Conservation (phyloP, 1,140 invertebrate genomes). For the Trichogramma pretiosum region DNA sequence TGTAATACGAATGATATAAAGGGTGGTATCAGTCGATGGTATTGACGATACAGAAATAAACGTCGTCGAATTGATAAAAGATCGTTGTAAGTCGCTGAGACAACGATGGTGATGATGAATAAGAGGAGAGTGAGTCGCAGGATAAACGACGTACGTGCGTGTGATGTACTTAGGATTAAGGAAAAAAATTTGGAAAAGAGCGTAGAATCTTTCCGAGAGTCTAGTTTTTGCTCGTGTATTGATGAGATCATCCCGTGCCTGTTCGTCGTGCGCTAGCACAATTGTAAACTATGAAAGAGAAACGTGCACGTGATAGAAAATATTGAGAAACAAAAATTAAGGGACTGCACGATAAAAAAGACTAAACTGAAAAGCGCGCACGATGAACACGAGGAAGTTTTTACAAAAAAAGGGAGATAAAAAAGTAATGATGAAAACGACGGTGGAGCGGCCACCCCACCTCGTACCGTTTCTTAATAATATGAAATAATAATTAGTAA, state of each 20-base stretch:
- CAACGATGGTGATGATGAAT: conserved; percentile 2
- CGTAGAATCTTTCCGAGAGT: conserved; percentile 14
- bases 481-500: conserved; percentile 40
- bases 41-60: no score
- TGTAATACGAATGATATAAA: no score
- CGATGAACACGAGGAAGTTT: conserved; percentile 15
- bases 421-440: conserved; percentile 27
- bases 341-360: conserved; percentile 17
- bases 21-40: no score
- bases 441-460: conserved; percentile 47
- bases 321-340: no score
- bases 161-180: conserved; percentile 20
- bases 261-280: conserved; percentile 27
- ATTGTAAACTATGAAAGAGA: conserved; percentile 9
- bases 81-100: no score
- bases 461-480: conserved; percentile 46
- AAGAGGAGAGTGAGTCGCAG: conserved; percentile 13
- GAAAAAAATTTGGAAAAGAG: conserved; percentile 1
- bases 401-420: conserved; percentile 16
- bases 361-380: conserved; percentile 1
- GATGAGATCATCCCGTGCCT: conserved; percentile 28
- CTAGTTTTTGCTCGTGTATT: conserved; percentile 20
- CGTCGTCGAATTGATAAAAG: no score
- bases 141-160: conserved; percentile 15
- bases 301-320: conserved; percentile 15